Base-by-base conservation (phyloP, 2,888 invertebrate genomes). In the Mechanitis mazaeus region DNA sequence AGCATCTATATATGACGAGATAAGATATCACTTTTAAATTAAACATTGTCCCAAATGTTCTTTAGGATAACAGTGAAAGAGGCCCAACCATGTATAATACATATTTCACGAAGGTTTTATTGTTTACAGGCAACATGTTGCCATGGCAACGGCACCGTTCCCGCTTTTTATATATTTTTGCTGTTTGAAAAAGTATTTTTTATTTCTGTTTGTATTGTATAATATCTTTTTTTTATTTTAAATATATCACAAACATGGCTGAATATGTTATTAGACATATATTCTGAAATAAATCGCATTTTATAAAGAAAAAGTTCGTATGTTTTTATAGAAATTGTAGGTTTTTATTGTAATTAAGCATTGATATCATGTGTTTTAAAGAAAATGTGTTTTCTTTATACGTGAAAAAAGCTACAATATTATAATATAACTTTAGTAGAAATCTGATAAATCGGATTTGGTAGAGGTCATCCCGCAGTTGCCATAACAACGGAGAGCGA, bases 401-500 rank as follows among this genome's bases (percentile, higher is more conserved):
- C 20, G 1, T 20, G 20, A 20, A 20, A 20, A 20, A 20, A 20
- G 20, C 20, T 20, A 42, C 42, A 42, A 9, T 9, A 9, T 9
- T 11, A 7, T 9, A 9, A 42, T 9, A 42, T 9, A 3, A 42
- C 2, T 42, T 31, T 20, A 47, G 20, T 31, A 31, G n/a, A 50
- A 28, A 31, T 28, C 11, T 11, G 50, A 31, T 28, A 31, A 11
- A 31, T 11, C 59, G 60, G 54, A 64, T 64, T 66, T 60, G 58
- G 69, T 68, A 70, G 70, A 73, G 74, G 67, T 70, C 66, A 66
- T 71, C 42, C 42, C 9, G 6, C 42, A 42, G 83, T 85, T 77
- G 69, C 76, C 70, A 81, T 81, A 75, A 77, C 61, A 73, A 85
- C 83, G 68, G 68, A 69, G 35, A 35, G 35, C 35, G 35, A 58